Evolutionary conservation across 2,113 vertebrate genomes (phyloP).

Genomic region (Brienomyrus longianalis): DNA sequence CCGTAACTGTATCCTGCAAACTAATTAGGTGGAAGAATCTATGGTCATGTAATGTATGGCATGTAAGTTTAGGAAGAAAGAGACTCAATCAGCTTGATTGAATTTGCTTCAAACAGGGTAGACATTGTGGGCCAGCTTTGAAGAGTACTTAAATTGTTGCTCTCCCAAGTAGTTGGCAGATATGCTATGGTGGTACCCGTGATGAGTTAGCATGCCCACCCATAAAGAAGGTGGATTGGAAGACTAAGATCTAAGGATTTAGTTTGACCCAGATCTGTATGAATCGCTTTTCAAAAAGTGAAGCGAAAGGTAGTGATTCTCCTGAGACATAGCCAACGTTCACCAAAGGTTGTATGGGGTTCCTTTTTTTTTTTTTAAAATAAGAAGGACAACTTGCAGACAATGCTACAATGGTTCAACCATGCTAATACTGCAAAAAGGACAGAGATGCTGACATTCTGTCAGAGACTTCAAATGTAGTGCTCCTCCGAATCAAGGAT

Average conservation of each 20-base stretch:
- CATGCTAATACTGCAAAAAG: conserved; percentile 26
- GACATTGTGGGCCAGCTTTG: conserved; percentile 40
- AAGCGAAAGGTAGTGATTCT: conserved; percentile 36
- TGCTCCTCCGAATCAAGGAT: conserved; percentile 16
- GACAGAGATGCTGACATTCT: conserved; percentile 12
- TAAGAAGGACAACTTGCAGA: conserved; percentile 25
- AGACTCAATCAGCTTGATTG: conserved; percentile 22
- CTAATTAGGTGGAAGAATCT: conserved; percentile 55
- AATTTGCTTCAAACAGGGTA: conserved; percentile 10
- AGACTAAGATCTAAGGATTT: background rate
- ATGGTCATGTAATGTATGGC: conserved; percentile 15
- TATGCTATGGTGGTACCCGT: background rate
- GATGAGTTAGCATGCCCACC: background rate
- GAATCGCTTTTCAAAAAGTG: conserved; percentile 50
- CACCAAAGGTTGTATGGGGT: conserved; percentile 52
- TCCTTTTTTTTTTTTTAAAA: conserved; percentile 25
- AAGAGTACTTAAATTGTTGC: conserved; percentile 38
- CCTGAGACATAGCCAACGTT: conserved; percentile 40
- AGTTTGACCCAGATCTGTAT: conserved; percentile 22
- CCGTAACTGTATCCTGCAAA: conserved; percentile 69
- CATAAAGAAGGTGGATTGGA: background rate
- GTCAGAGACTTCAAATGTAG: conserved; percentile 6
- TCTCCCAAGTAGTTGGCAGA: background rate
- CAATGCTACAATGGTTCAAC: conserved; percentile 40
- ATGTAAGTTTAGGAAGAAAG: conserved; percentile 26